Base-by-base conservation (phyloP, 2,797 vertebrate species). In the Anguilla anguilla region DNA sequence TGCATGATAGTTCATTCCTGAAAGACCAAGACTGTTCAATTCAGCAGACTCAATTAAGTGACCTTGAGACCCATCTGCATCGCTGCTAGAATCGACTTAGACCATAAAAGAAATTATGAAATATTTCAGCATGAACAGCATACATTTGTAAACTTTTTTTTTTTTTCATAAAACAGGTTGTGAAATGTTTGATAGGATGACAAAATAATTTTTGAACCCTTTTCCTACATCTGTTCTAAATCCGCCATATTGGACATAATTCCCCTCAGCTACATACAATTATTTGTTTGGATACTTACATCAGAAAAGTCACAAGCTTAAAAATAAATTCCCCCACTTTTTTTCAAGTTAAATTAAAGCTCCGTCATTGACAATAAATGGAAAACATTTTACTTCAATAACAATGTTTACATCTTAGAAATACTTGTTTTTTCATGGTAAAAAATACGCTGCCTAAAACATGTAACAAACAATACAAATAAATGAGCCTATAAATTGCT, bases 401-500 rank as follows among this genome's bases (percentile, higher is more conserved):
- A 82, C 43, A 49, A 25, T 51, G 79, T 51, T 82, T 82, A 82
- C 79, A 49, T 82, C 79, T 82, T 51, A 82, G 46, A 82, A 82
- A 82, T 51, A 82, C 79, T 82, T 10, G 10, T 51, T 51, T 79
- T 67, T 31, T 57, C 82, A 84, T 84, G 25, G 82, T 84, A 55
- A 84, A 55, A 79, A 53, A 84, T 83, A 84, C 31, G 53, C 51
- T 84, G 82, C 82, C 82, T 43, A 84, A 84, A 84, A 55, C 82
- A 84, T 28, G 2, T 51, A 51, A 83, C 46, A 82, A 82, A 82
- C 82, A 84, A 49, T 82, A 51, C 53, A 84, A 84, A 84, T 55
- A 28, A 55, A 0, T 55, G 82, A 57, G 82, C 51, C 49, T 55
- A 57, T 46, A 84, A 84, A 84, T 84, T 55, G 86, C 86, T 87